Evolutionary conservation across 2,888 invertebrate genomes (phyloP).

Genomic region (Pinctada fucata): DNA sequence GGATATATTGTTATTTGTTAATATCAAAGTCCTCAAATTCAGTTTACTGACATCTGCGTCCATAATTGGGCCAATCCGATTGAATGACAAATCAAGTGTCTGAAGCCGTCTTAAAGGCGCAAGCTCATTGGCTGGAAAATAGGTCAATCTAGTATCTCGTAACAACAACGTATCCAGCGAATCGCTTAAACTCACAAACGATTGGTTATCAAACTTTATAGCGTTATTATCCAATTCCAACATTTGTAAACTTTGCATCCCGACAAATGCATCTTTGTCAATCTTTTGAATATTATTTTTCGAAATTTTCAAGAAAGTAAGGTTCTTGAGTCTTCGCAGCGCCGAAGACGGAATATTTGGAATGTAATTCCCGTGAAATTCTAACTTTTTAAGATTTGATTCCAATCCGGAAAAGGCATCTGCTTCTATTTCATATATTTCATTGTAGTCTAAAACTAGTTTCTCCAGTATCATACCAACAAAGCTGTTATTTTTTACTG

Average conservation of each 20-base stretch:
- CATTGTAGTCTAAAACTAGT: constrained; percentile 42
- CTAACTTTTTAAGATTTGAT: constrained; percentile 49
- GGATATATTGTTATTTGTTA: constrained; percentile 28
- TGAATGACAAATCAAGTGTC: constrained; percentile 52
- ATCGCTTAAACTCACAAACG: constrained; percentile 53
- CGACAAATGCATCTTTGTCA: constrained; percentile 23
- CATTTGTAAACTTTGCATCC: constrained; percentile 25
- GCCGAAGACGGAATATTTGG: constrained; percentile 47
- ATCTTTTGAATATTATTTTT: constrained; percentile 35
- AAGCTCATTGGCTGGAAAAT: constrained; percentile 46
- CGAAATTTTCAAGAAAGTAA: constrained; percentile 36
- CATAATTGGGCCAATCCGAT: constrained; percentile 33
- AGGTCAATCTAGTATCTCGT: constrained; percentile 42
- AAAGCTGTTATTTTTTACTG: constrained; percentile 30
- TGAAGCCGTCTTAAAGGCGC: constrained; percentile 38
- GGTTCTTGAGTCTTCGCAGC: constrained; percentile 40
- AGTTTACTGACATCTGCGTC: constrained; percentile 14
- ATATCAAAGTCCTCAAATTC: constrained; percentile 31
- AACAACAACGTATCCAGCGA: constrained; percentile 51
- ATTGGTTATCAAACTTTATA: constrained; percentile 38
- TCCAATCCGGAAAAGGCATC: constrained; percentile 50
- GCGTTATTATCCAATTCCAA: constrained; percentile 36
- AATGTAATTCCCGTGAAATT: constrained; percentile 53
- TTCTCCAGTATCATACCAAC: constrained; percentile 16
- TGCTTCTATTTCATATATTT: constrained; percentile 45